Conservation (phyloP, 1,140 invertebrate species). For the Drosophila setifemur region DNA sequence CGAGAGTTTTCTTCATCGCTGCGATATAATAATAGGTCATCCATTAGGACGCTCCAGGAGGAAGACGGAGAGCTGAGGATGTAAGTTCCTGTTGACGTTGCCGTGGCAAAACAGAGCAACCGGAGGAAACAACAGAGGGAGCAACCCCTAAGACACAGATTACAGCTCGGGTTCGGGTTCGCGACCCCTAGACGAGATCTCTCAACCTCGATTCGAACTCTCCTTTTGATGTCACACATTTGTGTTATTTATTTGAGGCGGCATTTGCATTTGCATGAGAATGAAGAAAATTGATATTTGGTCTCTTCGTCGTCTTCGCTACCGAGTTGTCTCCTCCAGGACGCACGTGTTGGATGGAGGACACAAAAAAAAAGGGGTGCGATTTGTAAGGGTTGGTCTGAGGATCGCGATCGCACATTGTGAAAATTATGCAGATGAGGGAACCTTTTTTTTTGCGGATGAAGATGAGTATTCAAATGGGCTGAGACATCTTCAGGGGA, state of each 20-base stretch:
- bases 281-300: conserved; percentile 80
- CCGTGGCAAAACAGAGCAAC: conserved; percentile 56
- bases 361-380: conserved; percentile 48
- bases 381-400: conserved; percentile 47
- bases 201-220: conserved; percentile 32
- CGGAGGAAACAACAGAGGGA: conserved; percentile 16
- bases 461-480: conserved; percentile 79
- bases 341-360: conserved; percentile 62
- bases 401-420: conserved; percentile 56
- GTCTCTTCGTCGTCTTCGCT: conserved; percentile 43
- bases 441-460: conserved; percentile 55
- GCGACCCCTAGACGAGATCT: conserved; percentile 33
- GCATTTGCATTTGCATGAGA: conserved; percentile 78
- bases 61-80: no score
- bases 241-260: conserved; percentile 78
- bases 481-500: conserved; percentile 53
- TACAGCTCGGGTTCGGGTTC: conserved; percentile 35
- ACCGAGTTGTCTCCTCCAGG: conserved; percentile 59
- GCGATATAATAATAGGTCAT: conserved; percentile 65
- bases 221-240: conserved; percentile 72
- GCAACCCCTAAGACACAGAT: conserved; percentile 68
- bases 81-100: conserved; percentile 70
- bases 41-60: conserved; percentile 61
- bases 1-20: conserved; percentile 38
- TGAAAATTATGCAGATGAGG: conserved; percentile 80